A percentile compares a stretch with the other conserved stretches of the same genome.
Evolutionary conservation across 2,113 vertebrate genomes (phyloP).

Genomic region (Apteryx owenii): DNA sequence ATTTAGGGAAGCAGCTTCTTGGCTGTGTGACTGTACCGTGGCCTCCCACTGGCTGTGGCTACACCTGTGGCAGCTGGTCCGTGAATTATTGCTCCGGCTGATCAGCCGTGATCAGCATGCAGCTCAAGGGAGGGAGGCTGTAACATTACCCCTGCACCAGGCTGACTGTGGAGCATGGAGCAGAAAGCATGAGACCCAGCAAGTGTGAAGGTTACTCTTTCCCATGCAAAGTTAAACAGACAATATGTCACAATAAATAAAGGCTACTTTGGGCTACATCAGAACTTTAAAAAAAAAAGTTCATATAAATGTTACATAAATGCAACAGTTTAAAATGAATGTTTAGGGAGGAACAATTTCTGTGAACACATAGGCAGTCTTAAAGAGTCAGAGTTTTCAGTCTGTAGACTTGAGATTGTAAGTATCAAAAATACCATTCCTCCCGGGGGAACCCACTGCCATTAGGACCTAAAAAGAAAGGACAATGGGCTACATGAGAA

Average conservation of each 20-base stretch:
- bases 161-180: too few species aligned
- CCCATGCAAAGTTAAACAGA: neutral
- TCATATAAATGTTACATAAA: neutral
- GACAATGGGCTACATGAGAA: neutral
- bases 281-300: neutral
- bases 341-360: too few species aligned
- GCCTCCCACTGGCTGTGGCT: too few species aligned
- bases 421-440: neutral
- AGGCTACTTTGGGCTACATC: neutral
- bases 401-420: neutral
- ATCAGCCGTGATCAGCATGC: too few species aligned
- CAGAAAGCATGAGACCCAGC: neutral
- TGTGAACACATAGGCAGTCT: neutral
- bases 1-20: neutral
- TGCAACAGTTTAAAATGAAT: neutral
- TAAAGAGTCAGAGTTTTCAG: neutral
- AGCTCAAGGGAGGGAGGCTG: too few species aligned
- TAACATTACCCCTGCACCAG: too few species aligned
- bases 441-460: neutral
- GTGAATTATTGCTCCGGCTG: too few species aligned
- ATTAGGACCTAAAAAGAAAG: neutral
- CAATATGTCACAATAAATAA: neutral
- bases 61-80: too few species aligned
- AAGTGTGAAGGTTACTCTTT: neutral
- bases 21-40: too few species aligned